Evolutionary conservation across 2,888 invertebrate species (phyloP).

Genomic region (Eupelmus urozonus): DNA sequence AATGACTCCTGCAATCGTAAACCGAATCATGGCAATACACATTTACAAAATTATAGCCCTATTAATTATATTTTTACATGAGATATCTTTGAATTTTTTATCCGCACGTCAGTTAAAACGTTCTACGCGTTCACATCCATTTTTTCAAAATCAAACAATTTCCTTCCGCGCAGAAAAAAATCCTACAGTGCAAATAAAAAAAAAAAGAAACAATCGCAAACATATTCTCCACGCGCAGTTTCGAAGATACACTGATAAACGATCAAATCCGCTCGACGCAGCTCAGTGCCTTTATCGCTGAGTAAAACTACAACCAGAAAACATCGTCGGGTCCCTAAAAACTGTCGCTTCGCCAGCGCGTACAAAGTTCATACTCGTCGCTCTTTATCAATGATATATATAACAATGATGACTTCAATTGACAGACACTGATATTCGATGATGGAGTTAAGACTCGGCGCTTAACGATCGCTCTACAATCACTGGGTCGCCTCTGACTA

Average conservation of each 20-base stretch:
- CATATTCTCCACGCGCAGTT: too few relatives aligned
- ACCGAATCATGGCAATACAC: too few relatives aligned
- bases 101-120: too few relatives aligned
- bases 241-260: constrained; percentile 47
- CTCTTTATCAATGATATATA: constrained; percentile 11
- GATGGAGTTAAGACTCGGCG: constrained; percentile 7
- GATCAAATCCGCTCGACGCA: background rate
- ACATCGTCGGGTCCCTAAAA: background rate
- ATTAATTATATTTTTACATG: constrained; percentile 16
- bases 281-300: background rate
- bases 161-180: background rate
- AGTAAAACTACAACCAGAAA: constrained; percentile 5
- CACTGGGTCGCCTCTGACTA: background rate
- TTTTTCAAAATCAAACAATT: background rate
- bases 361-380: constrained; percentile 22
- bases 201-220: background rate
- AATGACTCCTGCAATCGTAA: too few relatives aligned
- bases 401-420: constrained; percentile 44
- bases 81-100: background rate
- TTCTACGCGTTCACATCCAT: background rate
- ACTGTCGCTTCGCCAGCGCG: constrained; percentile 14
- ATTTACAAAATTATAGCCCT: constrained; percentile 2
- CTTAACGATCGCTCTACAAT: background rate
- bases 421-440: constrained; percentile 44
- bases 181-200: too few relatives aligned